Evolutionary conservation across 2,113 vertebrate species (phyloP).

Genomic region (Lethenteron camtschaticum): DNA sequence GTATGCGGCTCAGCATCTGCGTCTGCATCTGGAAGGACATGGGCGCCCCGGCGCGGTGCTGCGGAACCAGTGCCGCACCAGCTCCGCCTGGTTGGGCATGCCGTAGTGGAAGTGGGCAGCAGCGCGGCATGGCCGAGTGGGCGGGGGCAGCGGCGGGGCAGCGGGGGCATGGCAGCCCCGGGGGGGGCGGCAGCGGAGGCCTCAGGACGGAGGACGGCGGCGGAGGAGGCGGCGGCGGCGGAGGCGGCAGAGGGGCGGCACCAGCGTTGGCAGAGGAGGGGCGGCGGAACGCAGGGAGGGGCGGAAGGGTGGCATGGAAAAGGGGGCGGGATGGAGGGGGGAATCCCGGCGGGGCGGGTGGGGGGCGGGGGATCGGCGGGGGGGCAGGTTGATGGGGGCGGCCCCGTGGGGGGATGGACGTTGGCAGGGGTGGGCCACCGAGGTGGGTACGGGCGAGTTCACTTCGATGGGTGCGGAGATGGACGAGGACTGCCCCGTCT

Average conservation of each 20-base stretch:
- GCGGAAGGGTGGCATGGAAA: constrained; percentile 31
- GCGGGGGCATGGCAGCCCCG: constrained; percentile 41
- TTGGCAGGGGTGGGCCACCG: constrained; percentile 31
- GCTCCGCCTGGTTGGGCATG: constrained; percentile 35
- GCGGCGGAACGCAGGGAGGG: constrained; percentile 24
- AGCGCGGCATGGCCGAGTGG: constrained; percentile 48
- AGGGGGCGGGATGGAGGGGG: constrained; percentile 30
- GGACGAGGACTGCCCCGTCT: constrained; percentile 59
- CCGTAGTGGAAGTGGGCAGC: constrained; percentile 77
- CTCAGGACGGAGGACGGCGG: constrained; percentile 25
- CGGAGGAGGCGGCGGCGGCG: constrained; percentile 25
- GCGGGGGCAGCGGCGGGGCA: constrained; percentile 45
- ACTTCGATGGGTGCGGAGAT: constrained; percentile 63
- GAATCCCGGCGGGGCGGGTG: constrained; percentile 46
- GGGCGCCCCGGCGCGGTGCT: constrained; percentile 23
- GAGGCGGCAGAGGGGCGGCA: constrained; percentile 32
- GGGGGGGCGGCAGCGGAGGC: constrained; percentile 21
- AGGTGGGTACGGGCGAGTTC: constrained; percentile 42
- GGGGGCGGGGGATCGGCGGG: constrained; percentile 31
- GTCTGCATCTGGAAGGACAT: constrained; percentile 99
- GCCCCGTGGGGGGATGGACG: constrained; percentile 39
- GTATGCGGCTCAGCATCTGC: constrained; percentile 90
- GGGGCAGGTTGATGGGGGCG: constrained; percentile 18
- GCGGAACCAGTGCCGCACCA: constrained; percentile 38
- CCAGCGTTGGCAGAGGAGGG: constrained; percentile 25